These are phyloP conservation scores for Ernsta delagoae DNA, from an alignment of 2,888 invertebrate species.

Conservation along the genomic window DNA sequence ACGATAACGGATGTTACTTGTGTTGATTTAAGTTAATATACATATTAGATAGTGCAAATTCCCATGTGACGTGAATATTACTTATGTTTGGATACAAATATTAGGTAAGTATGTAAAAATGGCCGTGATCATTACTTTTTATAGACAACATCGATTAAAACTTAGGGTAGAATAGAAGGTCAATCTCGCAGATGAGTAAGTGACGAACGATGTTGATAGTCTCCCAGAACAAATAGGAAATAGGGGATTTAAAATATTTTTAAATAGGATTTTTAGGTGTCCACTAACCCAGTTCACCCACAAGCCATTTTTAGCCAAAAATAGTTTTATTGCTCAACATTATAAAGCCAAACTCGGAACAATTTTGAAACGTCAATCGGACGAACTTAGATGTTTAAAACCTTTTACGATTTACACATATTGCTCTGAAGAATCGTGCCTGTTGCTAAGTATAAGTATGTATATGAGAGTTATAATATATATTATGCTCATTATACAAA, in stretches of 20 bases:
- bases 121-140: conserved; percentile 3
- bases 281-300: conserved; percentile 26
- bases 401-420: conserved; percentile 12
- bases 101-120: neutral
- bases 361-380: conserved; percentile 37
- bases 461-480: conserved; percentile 15
- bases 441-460: conserved; percentile 43
- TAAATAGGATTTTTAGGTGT: conserved; percentile 22
- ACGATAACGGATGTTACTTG: no score
- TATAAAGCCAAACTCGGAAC: conserved; percentile 47
- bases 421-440: conserved; percentile 42
- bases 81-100: neutral
- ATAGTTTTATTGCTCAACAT: conserved; percentile 49
- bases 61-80: conserved; percentile 21
- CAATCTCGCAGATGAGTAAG: conserved; percentile 17
- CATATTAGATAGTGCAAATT: conserved; percentile 17
- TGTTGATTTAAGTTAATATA: no score
- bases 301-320: conserved; percentile 61
- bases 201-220: conserved; percentile 15
- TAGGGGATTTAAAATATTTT: conserved; percentile 27
- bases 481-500: conserved; percentile 48
- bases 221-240: conserved; percentile 32
- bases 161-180: conserved; percentile 16
- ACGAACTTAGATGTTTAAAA: conserved; percentile 34
- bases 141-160: conserved; percentile 15